Evolutionary conservation across 2,888 invertebrate genomes (phyloP), one percentile per base, ranked within the genome.

Genomic region (Platycnemis pennipes): DNA sequence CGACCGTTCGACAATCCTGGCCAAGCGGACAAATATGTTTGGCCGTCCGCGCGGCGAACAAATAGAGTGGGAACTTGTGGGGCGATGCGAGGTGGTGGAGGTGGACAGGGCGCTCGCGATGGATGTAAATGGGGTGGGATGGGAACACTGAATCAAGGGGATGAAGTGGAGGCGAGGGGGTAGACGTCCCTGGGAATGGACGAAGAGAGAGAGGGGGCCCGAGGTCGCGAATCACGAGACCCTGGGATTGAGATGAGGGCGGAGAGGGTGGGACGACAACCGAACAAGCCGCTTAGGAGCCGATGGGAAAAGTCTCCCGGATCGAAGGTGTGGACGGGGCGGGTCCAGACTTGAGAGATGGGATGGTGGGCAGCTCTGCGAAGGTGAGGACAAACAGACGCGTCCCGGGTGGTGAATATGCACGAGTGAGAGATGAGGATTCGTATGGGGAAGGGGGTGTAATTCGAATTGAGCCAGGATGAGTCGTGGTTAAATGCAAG

Each of bases 21-120:
- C 42, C 44, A n/a, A 42, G 91, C 91, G 19, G 63, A 91, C 91
- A 91, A 91, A 91, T 91, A 69, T 91, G 91, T 91, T 91, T 91
- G 91, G 91, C 91, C 91, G 44, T 44, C n/a, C 91, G 63, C 91
- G 69, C 56, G 44, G 63, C 91, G 63, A n/a, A 56, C 91, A 91
- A 91, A 91, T 91, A 91, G 91, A 91, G 31, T 37, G 56, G 89
- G 89, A 31, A 89, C 42, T 49, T 56, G 63, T 26, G 42, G 46
- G 42, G 37, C 16, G 42, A n/a, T 42, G 26, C 11, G 53, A 42
- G 37, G 45, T 46, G 49, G 31, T 8, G 53, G 19, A 11, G 56
- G 56, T 5, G 45, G 46, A 46, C n/a, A 16, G n/a, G 44, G 77
- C 77, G 77, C 31, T 77, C 31, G 77, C 77, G 37, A 26, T 63